Evolutionary conservation across 2,888 invertebrate genomes (phyloP).

Genomic region (Lithosia quadra): DNA sequence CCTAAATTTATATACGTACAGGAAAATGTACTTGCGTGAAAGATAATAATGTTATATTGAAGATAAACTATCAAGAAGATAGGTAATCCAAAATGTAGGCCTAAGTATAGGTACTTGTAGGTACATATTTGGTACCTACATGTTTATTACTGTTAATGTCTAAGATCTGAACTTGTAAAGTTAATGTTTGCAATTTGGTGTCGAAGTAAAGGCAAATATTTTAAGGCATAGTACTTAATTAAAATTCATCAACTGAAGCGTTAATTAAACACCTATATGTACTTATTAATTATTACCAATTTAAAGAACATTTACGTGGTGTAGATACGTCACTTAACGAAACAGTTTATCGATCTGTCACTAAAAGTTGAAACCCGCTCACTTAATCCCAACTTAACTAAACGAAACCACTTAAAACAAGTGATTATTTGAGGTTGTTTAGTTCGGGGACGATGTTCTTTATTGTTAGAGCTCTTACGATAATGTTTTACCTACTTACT

Average conservation of each 20-base stretch:
- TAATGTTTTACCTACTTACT: neutral
- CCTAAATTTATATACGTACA: neutral
- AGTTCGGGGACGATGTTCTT: constrained; percentile 19
- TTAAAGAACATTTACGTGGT: neutral
- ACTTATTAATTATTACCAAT: too few species aligned
- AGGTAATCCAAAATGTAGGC: constrained; percentile 10
- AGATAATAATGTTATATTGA: neutral
- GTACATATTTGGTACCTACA: too few species aligned
- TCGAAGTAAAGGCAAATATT: neutral
- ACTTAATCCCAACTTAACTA: constrained; percentile 46
- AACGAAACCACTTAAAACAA: constrained; percentile 44
- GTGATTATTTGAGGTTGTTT: constrained; percentile 41
- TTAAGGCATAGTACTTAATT: neutral
- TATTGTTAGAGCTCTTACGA: neutral
- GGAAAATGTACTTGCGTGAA: neutral
- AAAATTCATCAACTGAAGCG: neutral
- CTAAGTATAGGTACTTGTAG: constrained; percentile 4
- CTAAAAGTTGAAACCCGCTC: constrained; percentile 34
- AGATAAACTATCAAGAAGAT: neutral
- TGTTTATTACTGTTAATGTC: neutral
- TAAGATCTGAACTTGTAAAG: neutral
- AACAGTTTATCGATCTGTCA: constrained; percentile 34
- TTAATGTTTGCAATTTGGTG: neutral
- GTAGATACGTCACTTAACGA: neutral
- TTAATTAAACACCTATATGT: neutral